Percentiles rank a stretch among this genome's conserved stretches.
phyloP scores from a whole-genome alignment of 2,888 invertebrate species.

The Therioaphis trifolii region DNA sequence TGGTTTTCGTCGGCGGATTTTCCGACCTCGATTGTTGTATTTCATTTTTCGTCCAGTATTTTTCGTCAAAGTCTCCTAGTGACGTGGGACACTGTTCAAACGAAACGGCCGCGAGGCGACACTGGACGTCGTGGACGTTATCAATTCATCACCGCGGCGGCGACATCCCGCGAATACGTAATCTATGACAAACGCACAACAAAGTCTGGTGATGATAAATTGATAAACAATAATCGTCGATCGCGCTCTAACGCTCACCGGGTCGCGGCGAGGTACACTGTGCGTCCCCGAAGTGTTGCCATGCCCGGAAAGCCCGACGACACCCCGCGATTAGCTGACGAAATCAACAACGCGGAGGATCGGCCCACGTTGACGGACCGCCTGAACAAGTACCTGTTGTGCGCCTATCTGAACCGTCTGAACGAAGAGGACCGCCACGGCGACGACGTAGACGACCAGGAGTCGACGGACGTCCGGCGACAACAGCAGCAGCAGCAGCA shows the following conservation, averaged over 20 bases:
- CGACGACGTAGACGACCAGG: neutral
- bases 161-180: neutral
- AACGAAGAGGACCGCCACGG: constrained; percentile 59
- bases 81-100: no score
- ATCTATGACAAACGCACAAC: neutral
- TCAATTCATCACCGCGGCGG: neutral
- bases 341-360: neutral
- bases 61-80: neutral
- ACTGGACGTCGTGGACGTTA: neutral
- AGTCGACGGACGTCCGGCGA: no score
- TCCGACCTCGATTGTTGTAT: neutral
- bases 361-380: constrained; percentile 60
- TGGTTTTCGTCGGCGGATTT: no score
- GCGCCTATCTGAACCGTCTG: constrained; percentile 60
- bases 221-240: no score
- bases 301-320: constrained; percentile 1
- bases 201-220: no score
- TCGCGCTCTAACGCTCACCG: no score
- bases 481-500: no score
- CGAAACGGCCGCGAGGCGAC: no score
- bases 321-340: neutral
- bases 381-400: constrained; percentile 61
- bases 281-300: neutral
- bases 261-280: neutral
- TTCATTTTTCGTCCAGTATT: neutral